Evolutionary conservation across 2,888 invertebrate genomes (phyloP).

Genomic region (Eumerus sabulonum): DNA sequence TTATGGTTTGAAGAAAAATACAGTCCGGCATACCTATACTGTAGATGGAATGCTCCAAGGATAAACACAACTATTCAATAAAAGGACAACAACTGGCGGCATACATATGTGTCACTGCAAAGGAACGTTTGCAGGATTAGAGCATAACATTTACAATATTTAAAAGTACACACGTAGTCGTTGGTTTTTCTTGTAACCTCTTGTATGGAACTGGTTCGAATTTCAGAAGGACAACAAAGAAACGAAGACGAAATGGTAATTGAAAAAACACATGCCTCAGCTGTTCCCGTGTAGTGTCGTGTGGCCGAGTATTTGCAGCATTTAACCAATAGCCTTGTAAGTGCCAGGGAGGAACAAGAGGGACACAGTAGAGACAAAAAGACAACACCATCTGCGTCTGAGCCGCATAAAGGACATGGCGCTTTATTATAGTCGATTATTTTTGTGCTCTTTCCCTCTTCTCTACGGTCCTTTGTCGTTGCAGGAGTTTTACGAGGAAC

Average conservation of each 20-base stretch:
- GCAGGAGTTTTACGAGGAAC: background rate
- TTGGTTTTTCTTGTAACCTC: too few relatives aligned
- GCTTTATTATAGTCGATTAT: slow-evolving; percentile 1
- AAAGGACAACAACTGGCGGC: slow-evolving; percentile 33
- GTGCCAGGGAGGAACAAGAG: background rate
- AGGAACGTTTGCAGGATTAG: slow-evolving; percentile 10
- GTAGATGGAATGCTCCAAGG: too few relatives aligned
- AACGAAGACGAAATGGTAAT: slow-evolving; percentile 4
- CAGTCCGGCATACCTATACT: too few relatives aligned
- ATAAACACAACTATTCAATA: background rate
- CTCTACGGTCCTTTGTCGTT: background rate
- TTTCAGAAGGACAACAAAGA: slow-evolving; percentile 29
- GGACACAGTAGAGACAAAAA: background rate
- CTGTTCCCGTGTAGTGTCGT: slow-evolving; percentile 15
- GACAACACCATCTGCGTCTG: slow-evolving; percentile 1
- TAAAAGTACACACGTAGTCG: slow-evolving; percentile 20
- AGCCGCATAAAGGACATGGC: background rate
- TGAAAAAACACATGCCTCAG: slow-evolving; percentile 33
- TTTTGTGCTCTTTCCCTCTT: background rate
- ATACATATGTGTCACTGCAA: slow-evolving; percentile 26
- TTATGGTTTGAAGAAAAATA: slow-evolving; percentile 16
- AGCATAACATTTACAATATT: slow-evolving; percentile 16
- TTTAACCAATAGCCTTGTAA: slow-evolving; percentile 1
- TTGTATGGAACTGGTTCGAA: slow-evolving; percentile 27
- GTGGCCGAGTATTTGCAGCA: background rate